Percentiles rank a stretch among this genome's conserved stretches.
Conservation (phyloP, 2,113 vertebrate genomes). For the Fregata magnificens region DNA sequence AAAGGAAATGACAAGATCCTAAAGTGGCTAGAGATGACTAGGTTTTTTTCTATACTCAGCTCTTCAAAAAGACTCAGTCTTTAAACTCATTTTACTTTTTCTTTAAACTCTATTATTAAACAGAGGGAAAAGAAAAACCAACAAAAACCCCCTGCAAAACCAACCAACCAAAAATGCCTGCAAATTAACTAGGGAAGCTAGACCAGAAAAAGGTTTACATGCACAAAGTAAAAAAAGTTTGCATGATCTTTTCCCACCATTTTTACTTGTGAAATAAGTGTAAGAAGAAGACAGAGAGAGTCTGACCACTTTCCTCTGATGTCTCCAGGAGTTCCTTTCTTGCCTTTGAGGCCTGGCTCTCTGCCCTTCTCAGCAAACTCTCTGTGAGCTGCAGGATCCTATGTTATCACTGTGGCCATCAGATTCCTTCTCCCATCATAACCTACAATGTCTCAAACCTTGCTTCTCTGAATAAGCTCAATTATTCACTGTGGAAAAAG, state of each 20-base stretch:
- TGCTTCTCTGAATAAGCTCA: not conserved
- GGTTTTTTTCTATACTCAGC: not conserved
- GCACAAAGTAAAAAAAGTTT: not conserved
- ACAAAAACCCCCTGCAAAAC: not conserved
- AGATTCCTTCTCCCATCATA: not conserved
- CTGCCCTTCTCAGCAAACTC: not conserved
- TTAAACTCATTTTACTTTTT: not conserved
- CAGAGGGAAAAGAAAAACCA: accelerated
- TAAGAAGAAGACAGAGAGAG: not conserved
- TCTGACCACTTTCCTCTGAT: not conserved
- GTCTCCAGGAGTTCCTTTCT: not conserved
- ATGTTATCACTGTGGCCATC: not conserved
- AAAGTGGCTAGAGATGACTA: not conserved
- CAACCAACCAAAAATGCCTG: accelerated
- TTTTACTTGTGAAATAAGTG: not conserved
- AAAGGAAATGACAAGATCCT: not conserved
- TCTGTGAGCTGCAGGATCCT: not conserved
- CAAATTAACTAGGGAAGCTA: not conserved
- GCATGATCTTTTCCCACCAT: not conserved
- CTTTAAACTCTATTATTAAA: not conserved
- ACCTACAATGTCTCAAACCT: not conserved
- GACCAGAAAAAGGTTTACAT: not conserved
- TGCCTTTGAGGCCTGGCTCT: not conserved
- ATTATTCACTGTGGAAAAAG: not conserved
- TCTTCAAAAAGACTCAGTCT: not conserved